Evolutionary conservation across 2,797 vertebrate genomes (phyloP), one percentile per base, ranked within the genome.

Genomic region (Protonibea diacanthus): DNA sequence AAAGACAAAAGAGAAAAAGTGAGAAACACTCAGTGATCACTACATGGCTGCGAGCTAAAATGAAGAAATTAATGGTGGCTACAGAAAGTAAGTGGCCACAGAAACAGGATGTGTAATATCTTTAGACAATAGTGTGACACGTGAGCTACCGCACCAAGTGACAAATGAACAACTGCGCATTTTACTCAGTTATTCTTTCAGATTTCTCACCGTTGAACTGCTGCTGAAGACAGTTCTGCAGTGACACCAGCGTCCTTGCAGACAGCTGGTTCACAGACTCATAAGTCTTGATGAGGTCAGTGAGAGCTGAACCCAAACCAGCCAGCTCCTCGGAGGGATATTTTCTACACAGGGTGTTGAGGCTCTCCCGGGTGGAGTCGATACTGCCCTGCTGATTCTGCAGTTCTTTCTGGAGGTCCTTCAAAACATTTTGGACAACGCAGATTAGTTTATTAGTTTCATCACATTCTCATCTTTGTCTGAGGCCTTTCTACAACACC

Each of bases 341-440:
- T 88, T 96, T 98, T 53, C 98, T 95, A 71, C 98, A 99, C 62
- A 99, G 90, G 2, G 94, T 94, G 78, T 98, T 99, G 64, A 99
- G 96, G 38, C 90, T 96, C 89, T 99, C 98, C 49, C 95, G 95
- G 18, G 95, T 95, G 0, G 94, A 93, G 85, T 97, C 97, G 44
- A 99, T 97, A 72, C 85, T 95, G 52, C 93, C 93, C 76, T 98
- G 97, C 80, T 97, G 97, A 82, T 96, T 96, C 71, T 97, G 97
- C 70, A 99, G 95, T 63, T 99, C 97, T 88, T 97, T 98, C 77
- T 98, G 97, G 47, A 96, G 95, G 57, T 98, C 97, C 98, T 99
- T 78, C 9, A 81, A 84, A 85, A 76, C 33, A 78, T 3, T 6
- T 70, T 65, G 1, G 63, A 44, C 58, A 68, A 63, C 5, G 0